Evolutionary conservation across 2,113 vertebrate species (phyloP), one percentile per base, ranked within the genome.

Genomic region (Semnornis frantzii): DNA sequence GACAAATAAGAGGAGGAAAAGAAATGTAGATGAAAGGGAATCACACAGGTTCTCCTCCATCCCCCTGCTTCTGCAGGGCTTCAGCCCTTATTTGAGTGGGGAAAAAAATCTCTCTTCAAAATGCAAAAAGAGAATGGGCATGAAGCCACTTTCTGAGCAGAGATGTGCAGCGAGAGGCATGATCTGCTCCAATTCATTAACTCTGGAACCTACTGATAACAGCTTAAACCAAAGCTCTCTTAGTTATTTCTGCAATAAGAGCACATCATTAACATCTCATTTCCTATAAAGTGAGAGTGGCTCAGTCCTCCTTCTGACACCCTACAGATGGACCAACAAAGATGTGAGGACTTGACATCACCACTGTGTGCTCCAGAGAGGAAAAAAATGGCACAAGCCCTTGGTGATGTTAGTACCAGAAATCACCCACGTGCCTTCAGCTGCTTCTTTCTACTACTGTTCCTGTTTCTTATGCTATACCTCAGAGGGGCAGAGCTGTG

Each of bases 21-120:
- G 80, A 93, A 94, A 90, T 34, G 55, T 88, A n/a, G 54, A 91
- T 92, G 87, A 92, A 92, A 83, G 58, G 85, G 93, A 95, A 87
- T 62, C 82, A 77, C 80, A 91, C 39, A 30, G 82, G 59, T 87
- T 48, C 23, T 75, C 24, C 72, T 85, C 64, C 42, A 44, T 57
- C 27, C 55, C 68, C 14, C 54, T 60, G 21, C 16, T 77, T 46
- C 52, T 39, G 57, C 39, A 24, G 63, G 33, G 54, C 54, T 75
- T 10, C 46, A 46, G 31, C 18, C 5, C 9, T 76, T 72, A 21
- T 42, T 65, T 18, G 34, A 72, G 55, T 24, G 50, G 27, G 23
- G 21, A 9, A 23, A 58, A 60, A 69, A 23, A 70, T 27, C 25
- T 4, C 60, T n/a, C 64, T 90, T n/a, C 69, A 7, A 46, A 8